Base-by-base conservation (phyloP, 2,113 vertebrate genomes). In the Arothron firmamentum region DNA sequence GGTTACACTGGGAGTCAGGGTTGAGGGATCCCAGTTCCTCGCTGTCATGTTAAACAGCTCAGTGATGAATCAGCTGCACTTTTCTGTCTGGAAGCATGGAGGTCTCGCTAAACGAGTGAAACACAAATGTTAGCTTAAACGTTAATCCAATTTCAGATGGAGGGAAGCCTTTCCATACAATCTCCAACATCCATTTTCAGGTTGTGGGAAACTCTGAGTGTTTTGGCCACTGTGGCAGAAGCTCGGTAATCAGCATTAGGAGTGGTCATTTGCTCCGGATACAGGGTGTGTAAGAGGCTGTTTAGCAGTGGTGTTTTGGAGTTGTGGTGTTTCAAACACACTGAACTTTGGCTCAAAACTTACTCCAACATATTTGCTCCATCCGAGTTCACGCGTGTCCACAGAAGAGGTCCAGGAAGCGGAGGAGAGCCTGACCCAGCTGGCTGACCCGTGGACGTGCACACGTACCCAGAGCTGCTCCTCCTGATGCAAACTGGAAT, bases 71-170 rank as follows among this genome's bases (percentile, higher is more conserved):
- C 60, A 50, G 45, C 56, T 60, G 46, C 53, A 19, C 34, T 53
- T 61, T 52, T 28, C 28, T 15, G 18, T 75, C 13, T 34, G 62
- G 42, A 42, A 81, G 70, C 80, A 67, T 74, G 67, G 58, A 81
- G 65, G 75, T 85, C 59, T 79, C 75, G 57, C 75, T 79, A 79
- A 83, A 74, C 64, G 54, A 77, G 73, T 78, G 83, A 84, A 86
- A 88, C 83, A 74, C 69, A 86, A 88, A 89, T 19, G 57, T 86
- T 82, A 72, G 67, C 70, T 71, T 61, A 77, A 80, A 78, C 66
- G 1, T 74, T 85, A 85, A 88, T 88, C 72, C 56, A 52, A 86
- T 80, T 86, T 74, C 74, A 75, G 72, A 75, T 63, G 80, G 62
- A 55, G 19, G 60, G 17, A 52, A 46, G 56, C 52, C 68, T 69